These are phyloP conservation scores for Chroicocephalus ridibundus DNA, from an alignment of 2,113 vertebrate genomes.

Conservation along the genomic window DNA sequence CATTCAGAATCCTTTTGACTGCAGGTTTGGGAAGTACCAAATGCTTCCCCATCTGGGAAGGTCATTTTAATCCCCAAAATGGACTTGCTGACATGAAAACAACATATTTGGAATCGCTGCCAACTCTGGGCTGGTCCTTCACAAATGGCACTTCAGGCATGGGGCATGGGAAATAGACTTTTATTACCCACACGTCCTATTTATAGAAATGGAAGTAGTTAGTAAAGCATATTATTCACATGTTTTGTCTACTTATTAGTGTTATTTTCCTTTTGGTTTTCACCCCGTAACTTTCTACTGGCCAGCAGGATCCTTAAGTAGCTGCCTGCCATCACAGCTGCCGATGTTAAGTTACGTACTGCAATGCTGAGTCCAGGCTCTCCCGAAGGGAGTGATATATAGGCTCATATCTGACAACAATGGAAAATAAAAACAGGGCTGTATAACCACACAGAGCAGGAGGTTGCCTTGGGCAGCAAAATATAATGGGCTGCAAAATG, in stretches of 20 bases:
- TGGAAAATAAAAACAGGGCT: constrained; percentile 51
- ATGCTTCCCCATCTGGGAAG: constrained; percentile 62
- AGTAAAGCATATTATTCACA: neutral
- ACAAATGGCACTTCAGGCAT: constrained; percentile 31
- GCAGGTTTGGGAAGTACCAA: constrained; percentile 49
- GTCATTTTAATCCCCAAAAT: constrained; percentile 41
- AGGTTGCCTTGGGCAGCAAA: constrained; percentile 63
- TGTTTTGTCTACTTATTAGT: neutral
- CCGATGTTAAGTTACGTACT: neutral
- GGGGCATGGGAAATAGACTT: neutral
- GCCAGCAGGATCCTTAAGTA: neutral
- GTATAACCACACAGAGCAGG: constrained; percentile 52
- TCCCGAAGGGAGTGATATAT: constrained; percentile 30
- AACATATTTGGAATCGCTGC: neutral
- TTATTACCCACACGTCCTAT: neutral
- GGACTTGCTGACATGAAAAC: constrained; percentile 47
- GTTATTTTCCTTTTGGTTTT: neutral
- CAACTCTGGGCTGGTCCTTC: neutral
- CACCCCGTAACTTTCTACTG: neutral
- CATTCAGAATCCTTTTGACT: constrained; percentile 32
- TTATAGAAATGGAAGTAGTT: neutral
- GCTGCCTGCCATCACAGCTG: neutral
- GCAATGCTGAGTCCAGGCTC: neutral
- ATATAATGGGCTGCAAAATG: constrained; percentile 64
- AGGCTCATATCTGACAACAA: constrained; percentile 54